Conservation (phyloP, 2,113 vertebrate species). For the Nycticebus coucang region DNA sequence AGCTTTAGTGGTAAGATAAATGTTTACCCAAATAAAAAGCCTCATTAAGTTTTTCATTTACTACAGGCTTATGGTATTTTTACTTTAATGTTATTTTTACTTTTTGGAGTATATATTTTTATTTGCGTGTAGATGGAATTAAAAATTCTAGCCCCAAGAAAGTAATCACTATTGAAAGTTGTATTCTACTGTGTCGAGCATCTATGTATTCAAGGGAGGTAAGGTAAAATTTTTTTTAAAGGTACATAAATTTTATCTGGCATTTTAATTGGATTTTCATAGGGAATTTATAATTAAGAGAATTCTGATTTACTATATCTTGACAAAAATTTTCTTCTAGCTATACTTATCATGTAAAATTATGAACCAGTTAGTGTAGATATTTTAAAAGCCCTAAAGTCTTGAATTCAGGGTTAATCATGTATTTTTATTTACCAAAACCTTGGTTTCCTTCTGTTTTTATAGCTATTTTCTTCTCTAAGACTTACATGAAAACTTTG, state of each 20-base stretch:
- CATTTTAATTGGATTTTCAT: conserved; percentile 61
- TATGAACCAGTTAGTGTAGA: not conserved
- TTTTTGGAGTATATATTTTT: conserved; percentile 28
- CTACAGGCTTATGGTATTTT: too few species aligned
- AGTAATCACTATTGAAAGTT: conserved; percentile 50
- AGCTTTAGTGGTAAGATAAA: conserved; percentile 30
- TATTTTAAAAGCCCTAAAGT: conserved; percentile 27
- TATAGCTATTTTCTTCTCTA: not conserved
- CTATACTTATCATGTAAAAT: not conserved
- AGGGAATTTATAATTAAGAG: conserved; percentile 54
- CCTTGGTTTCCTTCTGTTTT: not conserved
- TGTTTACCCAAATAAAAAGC: conserved; percentile 35
- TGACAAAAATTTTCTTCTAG: conserved; percentile 35
- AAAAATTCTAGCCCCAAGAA: conserved; percentile 48
- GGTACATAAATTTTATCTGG: conserved; percentile 16
- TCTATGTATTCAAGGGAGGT: conserved; percentile 11
- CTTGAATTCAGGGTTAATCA: conserved; percentile 36
- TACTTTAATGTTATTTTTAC: conserved; percentile 44
- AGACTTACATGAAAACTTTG: not conserved
- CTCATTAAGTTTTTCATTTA: conserved; percentile 19
- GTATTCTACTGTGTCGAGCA: not conserved
- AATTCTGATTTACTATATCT: not conserved
- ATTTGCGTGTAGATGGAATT: conserved; percentile 36
- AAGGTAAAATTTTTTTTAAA: conserved; percentile 33
- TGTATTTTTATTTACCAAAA: conserved; percentile 30